Conservation (phyloP, 1,140 invertebrate species). For the Callitettix versicolor region DNA sequence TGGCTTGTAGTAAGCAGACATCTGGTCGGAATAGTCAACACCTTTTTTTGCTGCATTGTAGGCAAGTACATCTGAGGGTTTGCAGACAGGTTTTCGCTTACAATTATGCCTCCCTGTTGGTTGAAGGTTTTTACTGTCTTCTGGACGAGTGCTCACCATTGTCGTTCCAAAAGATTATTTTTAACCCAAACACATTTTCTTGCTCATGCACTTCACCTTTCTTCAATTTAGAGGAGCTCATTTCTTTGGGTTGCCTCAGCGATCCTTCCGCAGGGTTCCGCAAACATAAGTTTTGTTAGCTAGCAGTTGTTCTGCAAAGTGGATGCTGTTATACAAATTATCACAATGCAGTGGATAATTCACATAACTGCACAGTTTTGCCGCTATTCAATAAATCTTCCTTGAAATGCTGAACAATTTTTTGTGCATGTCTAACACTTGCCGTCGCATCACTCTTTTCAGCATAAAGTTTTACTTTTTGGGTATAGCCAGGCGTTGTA, state of each 20-base stretch:
- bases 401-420: background rate
- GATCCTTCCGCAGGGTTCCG: background rate
- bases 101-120: background rate
- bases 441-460: background rate
- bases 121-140: background rate
- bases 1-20: too few species aligned
- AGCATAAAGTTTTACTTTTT: slow-evolving; percentile 2
- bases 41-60: too few species aligned
- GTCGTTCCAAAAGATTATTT: background rate
- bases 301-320: background rate
- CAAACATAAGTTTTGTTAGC: background rate
- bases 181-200: background rate
- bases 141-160: background rate
- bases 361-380: background rate
- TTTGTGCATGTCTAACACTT: background rate
- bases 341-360: too few species aligned
- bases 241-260: background rate
- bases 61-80: too few species aligned
- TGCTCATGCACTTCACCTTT: background rate
- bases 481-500: background rate
- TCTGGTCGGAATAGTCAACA: too few species aligned
- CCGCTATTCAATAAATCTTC: background rate
- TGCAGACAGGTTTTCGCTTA: too few species aligned
- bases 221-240: background rate
- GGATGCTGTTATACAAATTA: background rate